Evolutionary conservation across 2,113 vertebrate genomes (phyloP).

Genomic region (Percopsis transmontana): DNA sequence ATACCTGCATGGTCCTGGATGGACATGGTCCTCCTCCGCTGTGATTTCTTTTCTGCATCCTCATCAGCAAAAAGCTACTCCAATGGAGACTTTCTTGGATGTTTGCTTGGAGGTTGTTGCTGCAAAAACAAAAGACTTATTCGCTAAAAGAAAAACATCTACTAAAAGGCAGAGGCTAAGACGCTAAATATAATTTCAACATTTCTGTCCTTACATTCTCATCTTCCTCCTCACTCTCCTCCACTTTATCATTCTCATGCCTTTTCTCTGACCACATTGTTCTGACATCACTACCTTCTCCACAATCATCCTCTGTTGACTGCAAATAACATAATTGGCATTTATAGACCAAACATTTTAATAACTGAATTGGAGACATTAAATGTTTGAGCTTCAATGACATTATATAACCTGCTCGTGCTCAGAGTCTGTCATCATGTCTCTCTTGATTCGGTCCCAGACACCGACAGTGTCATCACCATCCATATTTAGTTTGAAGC

Average conservation of each 20-base stretch:
- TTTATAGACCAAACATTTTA: neutral
- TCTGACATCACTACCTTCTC: neutral
- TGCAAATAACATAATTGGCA: neutral
- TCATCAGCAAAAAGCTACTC: slow-evolving; percentile 16
- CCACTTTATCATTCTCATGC: neutral
- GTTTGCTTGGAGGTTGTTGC: neutral
- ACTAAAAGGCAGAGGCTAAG: neutral
- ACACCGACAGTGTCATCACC: neutral
- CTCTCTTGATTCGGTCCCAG: neutral
- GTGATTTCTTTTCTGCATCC: slow-evolving; percentile 10
- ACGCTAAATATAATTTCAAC: neutral
- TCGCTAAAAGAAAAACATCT: neutral
- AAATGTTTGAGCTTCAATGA: slow-evolving; percentile 1
- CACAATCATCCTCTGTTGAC: neutral
- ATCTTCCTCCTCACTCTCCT: neutral
- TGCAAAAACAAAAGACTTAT: neutral
- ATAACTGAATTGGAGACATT: neutral
- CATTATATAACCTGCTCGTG: slow-evolving; percentile 1
- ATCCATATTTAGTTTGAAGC: slow-evolving; percentile 8
- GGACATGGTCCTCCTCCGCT: slow-evolving; percentile 7
- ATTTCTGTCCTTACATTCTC: neutral
- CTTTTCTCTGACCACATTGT: slow-evolving; percentile 1
- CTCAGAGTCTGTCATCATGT: neutral
- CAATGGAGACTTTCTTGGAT: slow-evolving; percentile 13
- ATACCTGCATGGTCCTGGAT: slow-evolving; percentile 9